phyloP scores from a whole-genome alignment of 2,113 vertebrate genomes.

The Girardinichthys multiradiatus region DNA sequence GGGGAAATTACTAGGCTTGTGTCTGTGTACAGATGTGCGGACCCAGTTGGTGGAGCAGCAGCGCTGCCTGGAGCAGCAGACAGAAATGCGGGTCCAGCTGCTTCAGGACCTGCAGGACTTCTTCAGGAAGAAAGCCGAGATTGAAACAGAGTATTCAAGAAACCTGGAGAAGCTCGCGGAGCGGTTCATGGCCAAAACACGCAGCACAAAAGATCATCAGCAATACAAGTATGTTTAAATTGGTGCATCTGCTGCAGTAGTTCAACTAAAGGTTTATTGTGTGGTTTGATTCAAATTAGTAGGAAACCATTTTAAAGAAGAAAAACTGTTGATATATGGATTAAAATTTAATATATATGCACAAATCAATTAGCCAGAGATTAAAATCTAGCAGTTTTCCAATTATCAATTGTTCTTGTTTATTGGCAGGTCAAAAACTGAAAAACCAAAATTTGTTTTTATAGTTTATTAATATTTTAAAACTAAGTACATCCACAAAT shows the following conservation, averaged over 20 bases:
- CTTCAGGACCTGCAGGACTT: conserved; percentile 99
- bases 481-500: too few species aligned
- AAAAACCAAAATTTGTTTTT: too few species aligned
- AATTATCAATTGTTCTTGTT: too few species aligned
- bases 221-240: conserved; percentile 92
- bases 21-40: conserved; percentile 87
- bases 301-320: too few species aligned
- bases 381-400: too few species aligned
- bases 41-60: conserved; percentile 97
- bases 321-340: too few species aligned
- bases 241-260: neutral
- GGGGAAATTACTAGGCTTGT: neutral
- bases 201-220: conserved; percentile 97
- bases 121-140: conserved; percentile 99
- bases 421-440: too few species aligned
- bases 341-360: too few species aligned
- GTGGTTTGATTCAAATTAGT: too few species aligned
- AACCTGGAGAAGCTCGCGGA: conserved; percentile 98
- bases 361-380: too few species aligned
- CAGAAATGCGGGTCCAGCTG: conserved; percentile 95
- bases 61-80: conserved; percentile 98
- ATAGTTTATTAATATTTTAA: too few species aligned
- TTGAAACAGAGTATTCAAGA: conserved; percentile 96
- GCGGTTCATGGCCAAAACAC: conserved; percentile 97
- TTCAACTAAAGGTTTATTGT: too few species aligned